These are phyloP conservation scores for Tachysurus fulvidraco DNA, from an alignment of 2,113 vertebrate species.

Conservation along the genomic window DNA sequence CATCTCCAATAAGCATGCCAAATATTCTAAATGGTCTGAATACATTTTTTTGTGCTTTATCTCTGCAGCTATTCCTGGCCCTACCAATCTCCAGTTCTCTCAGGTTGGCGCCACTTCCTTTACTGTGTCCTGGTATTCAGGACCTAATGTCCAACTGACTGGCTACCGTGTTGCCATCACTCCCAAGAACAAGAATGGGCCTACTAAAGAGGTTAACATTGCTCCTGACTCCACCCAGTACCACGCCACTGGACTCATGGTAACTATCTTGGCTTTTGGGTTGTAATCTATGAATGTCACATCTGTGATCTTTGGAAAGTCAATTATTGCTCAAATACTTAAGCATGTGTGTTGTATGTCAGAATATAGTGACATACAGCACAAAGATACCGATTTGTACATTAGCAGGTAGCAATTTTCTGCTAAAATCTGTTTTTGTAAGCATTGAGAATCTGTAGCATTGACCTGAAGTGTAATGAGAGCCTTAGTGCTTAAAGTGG, in stretches of 20 bases:
- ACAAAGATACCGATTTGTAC: not conserved
- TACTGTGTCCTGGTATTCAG: slow-evolving; percentile 80
- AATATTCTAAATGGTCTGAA: not conserved
- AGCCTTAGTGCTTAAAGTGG: slow-evolving; percentile 16
- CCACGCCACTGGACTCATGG: slow-evolving; percentile 89
- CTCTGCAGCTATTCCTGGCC: slow-evolving; percentile 84
- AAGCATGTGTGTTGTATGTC: not conserved
- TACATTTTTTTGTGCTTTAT: not conserved
- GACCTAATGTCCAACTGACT: slow-evolving; percentile 81
- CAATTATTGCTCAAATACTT: not conserved
- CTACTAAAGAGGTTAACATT: slow-evolving; percentile 89
- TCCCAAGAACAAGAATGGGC: slow-evolving; percentile 90
- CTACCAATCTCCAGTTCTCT: slow-evolving; percentile 84
- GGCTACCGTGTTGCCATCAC: slow-evolving; percentile 91
- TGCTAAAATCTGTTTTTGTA: slow-evolving; percentile 3
- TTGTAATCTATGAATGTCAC: not conserved
- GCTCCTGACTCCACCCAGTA: slow-evolving; percentile 85
- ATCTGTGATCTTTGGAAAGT: not conserved
- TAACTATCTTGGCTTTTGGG: slow-evolving; percentile 59
- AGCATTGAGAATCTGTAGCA: not conserved
- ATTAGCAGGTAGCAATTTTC: not conserved
- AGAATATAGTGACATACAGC: not conserved
- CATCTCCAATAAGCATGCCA: not conserved
- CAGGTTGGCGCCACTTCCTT: slow-evolving; percentile 86
- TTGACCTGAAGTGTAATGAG: slow-evolving; percentile 3